phyloP scores from a whole-genome alignment of 2,888 invertebrate species.

The Sinodicranocentrus sp. region DNA sequence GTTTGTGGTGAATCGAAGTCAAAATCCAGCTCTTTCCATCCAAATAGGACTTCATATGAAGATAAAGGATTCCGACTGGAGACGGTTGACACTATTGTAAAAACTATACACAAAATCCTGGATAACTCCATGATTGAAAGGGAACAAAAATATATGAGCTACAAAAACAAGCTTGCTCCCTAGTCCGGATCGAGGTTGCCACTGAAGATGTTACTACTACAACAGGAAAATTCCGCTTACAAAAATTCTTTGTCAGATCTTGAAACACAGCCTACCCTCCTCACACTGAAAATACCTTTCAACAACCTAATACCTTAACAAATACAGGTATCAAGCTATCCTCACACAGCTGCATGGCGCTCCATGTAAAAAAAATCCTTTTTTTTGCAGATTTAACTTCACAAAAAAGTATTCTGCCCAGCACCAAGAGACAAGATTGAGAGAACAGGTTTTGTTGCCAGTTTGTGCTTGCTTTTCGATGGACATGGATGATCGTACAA shows the following conservation, averaged over 20 bases:
- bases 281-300: no score
- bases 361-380: not conserved
- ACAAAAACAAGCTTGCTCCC: not conserved
- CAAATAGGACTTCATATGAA: conserved; percentile 27
- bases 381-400: no score
- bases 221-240: no score
- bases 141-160: not conserved
- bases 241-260: conserved; percentile 4
- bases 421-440: not conserved
- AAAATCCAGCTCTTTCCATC: conserved; percentile 21
- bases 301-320: no score
- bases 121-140: not conserved
- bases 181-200: conserved; percentile 6
- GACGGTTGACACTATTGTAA: no score
- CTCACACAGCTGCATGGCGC: no score
- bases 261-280: no score
- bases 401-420: no score
- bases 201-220: not conserved
- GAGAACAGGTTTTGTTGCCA: conserved; percentile 3
- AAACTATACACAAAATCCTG: no score
- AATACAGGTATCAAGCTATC: no score
- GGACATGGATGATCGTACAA: conserved; percentile 9
- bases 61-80: not conserved
- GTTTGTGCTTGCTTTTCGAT: not conserved
- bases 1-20: not conserved